A percentile compares a stretch with the other conserved stretches of the same genome.
These are phyloP conservation scores for Zaprionus obscuricornis DNA, from an alignment of 2,888 invertebrate species.

Conservation along the genomic window DNA sequence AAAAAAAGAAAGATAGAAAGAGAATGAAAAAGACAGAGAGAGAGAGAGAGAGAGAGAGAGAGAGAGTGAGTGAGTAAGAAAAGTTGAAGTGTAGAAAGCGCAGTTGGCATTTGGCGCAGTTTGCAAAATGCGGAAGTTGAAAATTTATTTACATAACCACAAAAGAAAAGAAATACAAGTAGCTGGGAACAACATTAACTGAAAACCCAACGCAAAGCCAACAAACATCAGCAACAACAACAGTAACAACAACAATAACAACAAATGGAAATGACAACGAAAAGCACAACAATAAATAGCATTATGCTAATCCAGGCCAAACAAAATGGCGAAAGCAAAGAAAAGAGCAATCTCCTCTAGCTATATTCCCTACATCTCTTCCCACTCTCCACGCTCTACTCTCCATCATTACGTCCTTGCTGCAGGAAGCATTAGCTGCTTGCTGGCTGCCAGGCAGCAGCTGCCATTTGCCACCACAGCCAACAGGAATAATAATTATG, in stretches of 20 bases:
- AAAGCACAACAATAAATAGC: slow-evolving; percentile 78
- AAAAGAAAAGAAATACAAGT: slow-evolving; percentile 64
- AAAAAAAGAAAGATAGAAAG: slow-evolving; percentile 22
- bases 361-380: too few relatives aligned
- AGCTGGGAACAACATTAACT: slow-evolving; percentile 67
- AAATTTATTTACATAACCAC: slow-evolving; percentile 69
- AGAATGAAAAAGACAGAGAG: neutral
- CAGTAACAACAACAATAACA: slow-evolving; percentile 24
- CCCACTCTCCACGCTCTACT: neutral
- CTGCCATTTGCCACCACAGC: slow-evolving; percentile 52
- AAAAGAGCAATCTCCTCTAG: slow-evolving; percentile 45
- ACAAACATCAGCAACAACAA: slow-evolving; percentile 28
- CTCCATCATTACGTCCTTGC: slow-evolving; percentile 17
- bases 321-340: slow-evolving; percentile 76
- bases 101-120: slow-evolving; percentile 41
- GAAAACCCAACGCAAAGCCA: slow-evolving; percentile 28
- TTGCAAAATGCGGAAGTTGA: slow-evolving; percentile 57
- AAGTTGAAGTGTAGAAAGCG: slow-evolving; percentile 22
- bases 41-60: neutral
- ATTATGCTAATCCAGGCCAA: slow-evolving; percentile 79
- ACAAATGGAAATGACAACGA: slow-evolving; percentile 58
- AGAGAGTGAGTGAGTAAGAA: neutral
- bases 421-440: slow-evolving; percentile 40
- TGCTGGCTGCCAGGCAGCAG: slow-evolving; percentile 44
- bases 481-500: slow-evolving; percentile 60